Conservation (phyloP, 2,888 invertebrate genomes). For the Troides oblongomaculatus region DNA sequence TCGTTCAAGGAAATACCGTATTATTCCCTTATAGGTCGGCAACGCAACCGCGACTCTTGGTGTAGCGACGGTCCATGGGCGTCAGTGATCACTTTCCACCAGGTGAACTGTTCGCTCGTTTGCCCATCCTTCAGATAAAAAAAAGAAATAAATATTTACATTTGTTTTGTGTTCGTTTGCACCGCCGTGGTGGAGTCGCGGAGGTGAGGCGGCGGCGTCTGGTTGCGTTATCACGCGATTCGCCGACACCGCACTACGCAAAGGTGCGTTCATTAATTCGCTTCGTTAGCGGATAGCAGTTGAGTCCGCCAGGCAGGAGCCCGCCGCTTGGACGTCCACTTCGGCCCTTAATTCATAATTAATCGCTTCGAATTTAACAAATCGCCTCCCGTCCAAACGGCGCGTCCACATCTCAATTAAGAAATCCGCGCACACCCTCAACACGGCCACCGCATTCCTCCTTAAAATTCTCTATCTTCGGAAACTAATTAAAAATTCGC, state of each 20-base stretch:
- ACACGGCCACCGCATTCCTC: slow-evolving; percentile 73
- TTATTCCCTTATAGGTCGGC: no score
- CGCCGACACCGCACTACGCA: slow-evolving; percentile 55
- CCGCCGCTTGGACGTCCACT: slow-evolving; percentile 47
- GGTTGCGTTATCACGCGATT: slow-evolving; percentile 54
- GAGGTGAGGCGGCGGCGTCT: slow-evolving; percentile 44
- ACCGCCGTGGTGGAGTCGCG: slow-evolving; percentile 41
- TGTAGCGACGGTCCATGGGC: no score
- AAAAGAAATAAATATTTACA: background rate
- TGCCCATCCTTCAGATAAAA: background rate
- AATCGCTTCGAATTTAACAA: slow-evolving; percentile 66
- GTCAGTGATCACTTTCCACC: no score
- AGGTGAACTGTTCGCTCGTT: no score
- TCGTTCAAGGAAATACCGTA: no score
- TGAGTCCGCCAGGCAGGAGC: slow-evolving; percentile 34
- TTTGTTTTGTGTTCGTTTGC: slow-evolving; percentile 8
- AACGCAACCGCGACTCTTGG: no score
- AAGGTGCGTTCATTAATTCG: slow-evolving; percentile 62
- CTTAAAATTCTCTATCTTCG: slow-evolving; percentile 77
- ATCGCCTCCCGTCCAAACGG: slow-evolving; percentile 59
- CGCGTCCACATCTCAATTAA: slow-evolving; percentile 73
- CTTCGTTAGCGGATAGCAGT: slow-evolving; percentile 59
- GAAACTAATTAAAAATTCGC: slow-evolving; percentile 81
- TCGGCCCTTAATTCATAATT: slow-evolving; percentile 67
- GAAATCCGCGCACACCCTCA: slow-evolving; percentile 63